These are phyloP conservation scores for Colletes latitarsis DNA, from an alignment of 1,140 invertebrate genomes.

Conservation along the genomic window DNA sequence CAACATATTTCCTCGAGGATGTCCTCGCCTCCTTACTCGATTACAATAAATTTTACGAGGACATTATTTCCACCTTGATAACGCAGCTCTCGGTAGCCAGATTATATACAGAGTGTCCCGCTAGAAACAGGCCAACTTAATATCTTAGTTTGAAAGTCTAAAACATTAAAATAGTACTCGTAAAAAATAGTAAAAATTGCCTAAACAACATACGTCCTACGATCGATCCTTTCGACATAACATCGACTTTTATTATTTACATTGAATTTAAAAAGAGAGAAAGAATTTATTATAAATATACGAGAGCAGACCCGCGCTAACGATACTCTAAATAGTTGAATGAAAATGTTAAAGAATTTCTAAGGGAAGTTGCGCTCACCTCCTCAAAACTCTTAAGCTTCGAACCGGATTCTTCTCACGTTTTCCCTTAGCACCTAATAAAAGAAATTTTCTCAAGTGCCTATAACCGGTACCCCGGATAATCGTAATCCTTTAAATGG, in stretches of 20 bases:
- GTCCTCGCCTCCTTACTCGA: slow-evolving; percentile 59
- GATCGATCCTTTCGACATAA: no score
- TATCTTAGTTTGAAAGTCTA: no score
- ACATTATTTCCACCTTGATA: slow-evolving; percentile 27
- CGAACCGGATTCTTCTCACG: slow-evolving; percentile 29
- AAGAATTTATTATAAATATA: neutral
- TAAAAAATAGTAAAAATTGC: no score
- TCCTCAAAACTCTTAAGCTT: neutral
- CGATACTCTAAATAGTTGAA: neutral
- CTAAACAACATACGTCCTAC: no score
- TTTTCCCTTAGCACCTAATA: slow-evolving; percentile 34
- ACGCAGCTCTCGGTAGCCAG: neutral
- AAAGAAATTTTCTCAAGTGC: slow-evolving; percentile 44
- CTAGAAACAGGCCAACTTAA: neutral
- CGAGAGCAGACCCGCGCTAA: neutral
- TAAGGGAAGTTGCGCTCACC: neutral
- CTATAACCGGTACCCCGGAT: slow-evolving; percentile 27
- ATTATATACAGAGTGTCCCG: neutral
- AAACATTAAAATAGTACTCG: no score
- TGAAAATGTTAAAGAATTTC: neutral
- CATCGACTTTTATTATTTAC: no score
- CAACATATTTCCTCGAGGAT: slow-evolving; percentile 52
- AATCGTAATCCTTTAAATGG: slow-evolving; percentile 33
- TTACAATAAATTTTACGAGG: slow-evolving; percentile 58
- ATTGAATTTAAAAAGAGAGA: no score